Evolutionary conservation across 2,888 invertebrate species (phyloP).

Genomic region (Deilephila elpenor): DNA sequence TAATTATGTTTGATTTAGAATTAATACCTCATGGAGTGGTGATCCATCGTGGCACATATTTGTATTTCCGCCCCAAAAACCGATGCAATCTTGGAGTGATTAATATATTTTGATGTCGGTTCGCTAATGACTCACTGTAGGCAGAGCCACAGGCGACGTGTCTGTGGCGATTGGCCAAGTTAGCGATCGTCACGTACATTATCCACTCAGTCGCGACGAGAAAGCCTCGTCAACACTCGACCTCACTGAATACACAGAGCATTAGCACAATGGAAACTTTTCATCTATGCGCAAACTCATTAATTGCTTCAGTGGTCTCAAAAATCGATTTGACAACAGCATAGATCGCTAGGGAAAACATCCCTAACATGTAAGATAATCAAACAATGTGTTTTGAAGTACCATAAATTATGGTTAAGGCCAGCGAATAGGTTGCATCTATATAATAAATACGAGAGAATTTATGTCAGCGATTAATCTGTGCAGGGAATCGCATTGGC

Average conservation of each 20-base stretch:
- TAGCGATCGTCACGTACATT: constrained; percentile 77
- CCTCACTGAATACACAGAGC: constrained; percentile 41
- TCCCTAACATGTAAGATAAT: constrained; percentile 42
- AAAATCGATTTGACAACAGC: background rate
- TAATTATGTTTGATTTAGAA: background rate
- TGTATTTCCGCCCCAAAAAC: background rate
- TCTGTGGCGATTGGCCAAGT: constrained; percentile 71
- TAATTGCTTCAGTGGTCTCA: constrained; percentile 48
- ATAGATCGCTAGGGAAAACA: background rate
- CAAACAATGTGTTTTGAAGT: constrained; percentile 44
- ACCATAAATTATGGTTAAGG: constrained; percentile 46
- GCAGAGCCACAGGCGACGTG: background rate
- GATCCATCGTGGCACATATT: background rate
- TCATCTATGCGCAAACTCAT: constrained; percentile 35
- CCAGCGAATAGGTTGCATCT: constrained; percentile 55
- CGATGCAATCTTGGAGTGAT: background rate
- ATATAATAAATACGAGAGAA: constrained; percentile 77
- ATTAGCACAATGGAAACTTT: background rate
- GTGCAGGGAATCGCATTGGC: constrained; percentile 69
- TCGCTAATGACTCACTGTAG: constrained; percentile 57
- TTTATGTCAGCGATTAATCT: constrained; percentile 80
- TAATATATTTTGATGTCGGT: constrained; percentile 31
- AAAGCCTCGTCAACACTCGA: constrained; percentile 49
- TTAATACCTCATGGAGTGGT: background rate
- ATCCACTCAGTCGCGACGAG: constrained; percentile 66